Evolutionary conservation across 1,140 invertebrate species (phyloP).

Genomic region (Philotrypesis tridentata): DNA sequence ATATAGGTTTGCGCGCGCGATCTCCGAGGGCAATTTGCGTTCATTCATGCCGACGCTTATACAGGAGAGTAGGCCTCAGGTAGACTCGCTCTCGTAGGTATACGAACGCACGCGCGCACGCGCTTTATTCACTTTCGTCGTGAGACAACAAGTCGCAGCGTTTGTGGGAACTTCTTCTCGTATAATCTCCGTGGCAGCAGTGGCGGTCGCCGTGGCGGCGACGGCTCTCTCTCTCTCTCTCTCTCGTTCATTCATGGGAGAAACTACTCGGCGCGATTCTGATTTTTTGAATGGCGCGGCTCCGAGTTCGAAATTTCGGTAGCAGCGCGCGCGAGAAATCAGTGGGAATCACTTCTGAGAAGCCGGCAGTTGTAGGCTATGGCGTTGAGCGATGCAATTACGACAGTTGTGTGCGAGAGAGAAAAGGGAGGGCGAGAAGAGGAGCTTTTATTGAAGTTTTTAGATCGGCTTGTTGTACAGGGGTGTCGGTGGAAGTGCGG

Average conservation of each 20-base stretch:
- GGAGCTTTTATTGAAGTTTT: constrained; percentile 13
- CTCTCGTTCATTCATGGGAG: constrained; percentile 15
- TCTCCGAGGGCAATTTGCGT: constrained; percentile 36
- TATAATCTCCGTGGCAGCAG: background rate
- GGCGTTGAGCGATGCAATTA: background rate
- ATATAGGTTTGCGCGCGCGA: background rate
- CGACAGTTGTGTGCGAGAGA: background rate
- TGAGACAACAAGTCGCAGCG: constrained; percentile 2
- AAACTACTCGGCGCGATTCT: background rate
- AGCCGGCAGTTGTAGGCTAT: background rate
- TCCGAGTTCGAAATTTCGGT: constrained; percentile 35
- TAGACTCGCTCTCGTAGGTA: background rate
- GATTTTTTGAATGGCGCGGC: constrained; percentile 47
- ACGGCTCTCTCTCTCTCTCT: background rate
- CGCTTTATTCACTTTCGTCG: constrained; percentile 33
- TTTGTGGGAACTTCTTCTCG: constrained; percentile 35
- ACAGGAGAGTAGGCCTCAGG: background rate
- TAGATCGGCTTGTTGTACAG: background rate
- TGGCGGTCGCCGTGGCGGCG: background rate
- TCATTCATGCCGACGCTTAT: constrained; percentile 29
- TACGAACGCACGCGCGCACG: background rate
- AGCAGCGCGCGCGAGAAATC: background rate
- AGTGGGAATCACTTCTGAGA: constrained; percentile 5
- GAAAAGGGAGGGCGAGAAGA: background rate
- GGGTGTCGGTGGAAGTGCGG: too few species aligned